Conservation (phyloP, 1,140 invertebrate genomes). For the Scaptomyza pallida region DNA sequence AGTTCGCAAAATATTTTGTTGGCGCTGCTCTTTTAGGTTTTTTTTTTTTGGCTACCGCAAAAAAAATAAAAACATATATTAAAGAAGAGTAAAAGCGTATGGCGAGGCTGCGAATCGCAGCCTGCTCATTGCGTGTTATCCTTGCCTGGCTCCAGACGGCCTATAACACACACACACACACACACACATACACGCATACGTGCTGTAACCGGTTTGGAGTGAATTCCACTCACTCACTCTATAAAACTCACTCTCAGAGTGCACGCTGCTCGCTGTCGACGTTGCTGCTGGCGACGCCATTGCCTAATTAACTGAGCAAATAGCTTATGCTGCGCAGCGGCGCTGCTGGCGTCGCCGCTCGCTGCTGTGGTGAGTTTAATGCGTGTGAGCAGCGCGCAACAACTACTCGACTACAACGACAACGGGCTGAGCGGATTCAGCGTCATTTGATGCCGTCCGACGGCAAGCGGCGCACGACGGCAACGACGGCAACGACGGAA, state of each 20-base stretch:
- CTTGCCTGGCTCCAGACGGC: slow-evolving; percentile 41
- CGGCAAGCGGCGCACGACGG: slow-evolving; percentile 41
- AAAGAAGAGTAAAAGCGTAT: background rate
- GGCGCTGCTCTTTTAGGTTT: slow-evolving; percentile 44
- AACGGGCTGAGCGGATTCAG: background rate
- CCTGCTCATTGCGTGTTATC: slow-evolving; percentile 24
- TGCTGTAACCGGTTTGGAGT: slow-evolving; percentile 41
- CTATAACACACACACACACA: slow-evolving; percentile 26
- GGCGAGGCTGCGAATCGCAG: slow-evolving; percentile 10
- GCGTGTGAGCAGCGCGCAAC: slow-evolving; percentile 23
- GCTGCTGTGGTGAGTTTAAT: slow-evolving; percentile 67
- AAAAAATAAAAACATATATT: slow-evolving; percentile 27
- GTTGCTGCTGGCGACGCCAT: slow-evolving; percentile 35
- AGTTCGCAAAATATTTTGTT: slow-evolving; percentile 28
- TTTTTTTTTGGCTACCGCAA: slow-evolving; percentile 47
- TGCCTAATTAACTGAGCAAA: slow-evolving; percentile 54
- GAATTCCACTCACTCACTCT: slow-evolving; percentile 36
- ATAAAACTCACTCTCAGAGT: no score
- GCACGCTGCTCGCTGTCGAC: background rate
- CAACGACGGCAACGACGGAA: slow-evolving; percentile 32
- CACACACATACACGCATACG: background rate
- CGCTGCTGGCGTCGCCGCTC: background rate
- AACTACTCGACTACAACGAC: background rate
- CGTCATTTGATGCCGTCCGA: slow-evolving; percentile 44
- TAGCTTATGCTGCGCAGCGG: slow-evolving; percentile 29